Percentiles rank a stretch among this genome's conserved stretches.
Conservation (phyloP, 2,888 invertebrate species). For the Cosmopolites sordidus region DNA sequence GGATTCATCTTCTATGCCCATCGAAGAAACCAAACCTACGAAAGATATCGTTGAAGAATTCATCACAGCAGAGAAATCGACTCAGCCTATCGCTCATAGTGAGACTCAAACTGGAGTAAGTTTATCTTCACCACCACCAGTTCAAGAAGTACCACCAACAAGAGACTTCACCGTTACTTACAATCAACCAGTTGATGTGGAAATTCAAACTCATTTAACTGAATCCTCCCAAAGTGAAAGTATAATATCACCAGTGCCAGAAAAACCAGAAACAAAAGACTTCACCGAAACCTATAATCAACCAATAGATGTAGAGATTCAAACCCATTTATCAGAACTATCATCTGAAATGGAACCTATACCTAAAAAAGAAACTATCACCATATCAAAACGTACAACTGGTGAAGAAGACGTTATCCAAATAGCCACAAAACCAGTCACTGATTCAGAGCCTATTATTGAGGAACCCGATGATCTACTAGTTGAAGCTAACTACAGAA, state of each 20-base stretch:
- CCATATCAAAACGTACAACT: slow-evolving; percentile 57
- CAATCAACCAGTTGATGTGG: slow-evolving; percentile 55
- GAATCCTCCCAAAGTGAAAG: too few species aligned
- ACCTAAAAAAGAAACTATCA: slow-evolving; percentile 57
- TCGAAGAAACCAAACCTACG: slow-evolving; percentile 53
- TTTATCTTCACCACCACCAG: slow-evolving; percentile 46
- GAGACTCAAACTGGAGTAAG: slow-evolving; percentile 69
- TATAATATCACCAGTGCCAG: slow-evolving; percentile 36
- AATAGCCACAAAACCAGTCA: slow-evolving; percentile 61
- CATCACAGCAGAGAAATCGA: slow-evolving; percentile 29
- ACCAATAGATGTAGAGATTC: slow-evolving; percentile 59
- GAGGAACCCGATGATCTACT: slow-evolving; percentile 54
- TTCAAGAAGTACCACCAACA: slow-evolving; percentile 40
- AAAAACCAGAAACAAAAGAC: slow-evolving; percentile 48
- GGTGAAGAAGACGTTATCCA: slow-evolving; percentile 68
- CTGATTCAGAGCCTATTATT: slow-evolving; percentile 50
- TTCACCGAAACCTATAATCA: slow-evolving; percentile 54
- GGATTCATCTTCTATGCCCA: slow-evolving; percentile 66
- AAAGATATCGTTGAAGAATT: slow-evolving; percentile 32
- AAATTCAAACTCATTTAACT: slow-evolving; percentile 53
- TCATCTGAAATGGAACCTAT: slow-evolving; percentile 45
- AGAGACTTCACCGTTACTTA: slow-evolving; percentile 55
- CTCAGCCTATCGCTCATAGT: slow-evolving; percentile 44
- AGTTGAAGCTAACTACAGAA: slow-evolving; percentile 69
- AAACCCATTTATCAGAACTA: slow-evolving; percentile 45